Conservation (phyloP, 2,797 vertebrate genomes). For the Sebastes nivosus region DNA sequence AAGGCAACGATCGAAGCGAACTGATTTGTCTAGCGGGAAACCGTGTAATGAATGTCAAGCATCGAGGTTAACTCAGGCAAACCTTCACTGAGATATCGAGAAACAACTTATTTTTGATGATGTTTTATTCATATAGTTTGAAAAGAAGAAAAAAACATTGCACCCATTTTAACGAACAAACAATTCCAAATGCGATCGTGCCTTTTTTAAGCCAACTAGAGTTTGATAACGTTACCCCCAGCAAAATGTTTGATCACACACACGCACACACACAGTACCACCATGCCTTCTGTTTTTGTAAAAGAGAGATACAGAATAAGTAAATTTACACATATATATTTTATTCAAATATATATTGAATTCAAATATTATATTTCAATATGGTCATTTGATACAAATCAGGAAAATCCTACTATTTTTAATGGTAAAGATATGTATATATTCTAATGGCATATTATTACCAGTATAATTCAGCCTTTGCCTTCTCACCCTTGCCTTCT, state of each 20-base stretch:
- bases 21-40: constrained; percentile 13
- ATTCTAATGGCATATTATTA: constrained; percentile 68
- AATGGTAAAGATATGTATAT: constrained; percentile 73
- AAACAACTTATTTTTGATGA: constrained; percentile 44
- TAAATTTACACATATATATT: constrained; percentile 74
- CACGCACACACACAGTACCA: constrained; percentile 57
- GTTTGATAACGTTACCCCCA: constrained; percentile 50
- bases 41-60: constrained; percentile 54
- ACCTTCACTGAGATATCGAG: constrained; percentile 52
- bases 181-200: constrained; percentile 64
- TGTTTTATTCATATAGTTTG: constrained; percentile 39
- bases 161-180: constrained; percentile 68
- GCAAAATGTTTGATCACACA: constrained; percentile 27
- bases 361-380: constrained; percentile 83
- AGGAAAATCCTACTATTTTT: constrained; percentile 79
- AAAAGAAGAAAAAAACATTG: not conserved
- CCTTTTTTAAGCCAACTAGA: constrained; percentile 66
- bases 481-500: constrained; percentile 71
- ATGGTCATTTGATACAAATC: constrained; percentile 82
- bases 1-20: constrained; percentile 7
- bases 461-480: constrained; percentile 65
- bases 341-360: constrained; percentile 81
- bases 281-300: constrained; percentile 80
- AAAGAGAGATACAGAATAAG: constrained; percentile 63
- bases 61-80: constrained; percentile 77